A percentile compares a stretch with the other conserved stretches of the same genome.
Conservation (phyloP, 1,140 invertebrate genomes). For the Eumaeus atala region DNA sequence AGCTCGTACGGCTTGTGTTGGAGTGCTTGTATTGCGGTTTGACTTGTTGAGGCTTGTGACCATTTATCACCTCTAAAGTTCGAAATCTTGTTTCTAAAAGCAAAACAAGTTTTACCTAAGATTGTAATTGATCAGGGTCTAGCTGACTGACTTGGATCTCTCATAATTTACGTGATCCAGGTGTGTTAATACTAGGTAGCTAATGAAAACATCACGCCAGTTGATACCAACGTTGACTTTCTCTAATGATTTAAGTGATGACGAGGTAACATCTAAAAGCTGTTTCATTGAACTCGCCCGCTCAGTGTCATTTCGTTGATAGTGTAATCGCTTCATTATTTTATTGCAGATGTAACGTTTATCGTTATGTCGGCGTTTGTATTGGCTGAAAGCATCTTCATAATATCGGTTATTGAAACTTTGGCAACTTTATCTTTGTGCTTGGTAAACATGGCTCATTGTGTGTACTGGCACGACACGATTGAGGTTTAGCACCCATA, state of each 20-base stretch:
- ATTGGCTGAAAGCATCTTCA: neutral
- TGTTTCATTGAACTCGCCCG: neutral
- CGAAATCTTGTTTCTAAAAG: conserved; percentile 26
- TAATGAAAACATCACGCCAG: conserved; percentile 16
- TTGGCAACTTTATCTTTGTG: neutral
- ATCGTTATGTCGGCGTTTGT: neutral
- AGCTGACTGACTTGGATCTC: conserved; percentile 18
- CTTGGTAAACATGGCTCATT: neutral
- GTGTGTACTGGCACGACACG: neutral
- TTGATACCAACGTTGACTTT: conserved; percentile 11
- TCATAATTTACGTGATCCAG: conserved; percentile 23
- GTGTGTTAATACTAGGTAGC: conserved; percentile 15
- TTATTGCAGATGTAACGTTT: neutral
- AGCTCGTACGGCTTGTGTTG: conserved; percentile 19
- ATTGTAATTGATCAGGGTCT: conserved; percentile 21
- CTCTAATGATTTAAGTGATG: conserved; percentile 9
- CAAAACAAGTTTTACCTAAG: conserved; percentile 17
- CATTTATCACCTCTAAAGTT: conserved; percentile 20
- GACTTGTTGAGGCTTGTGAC: conserved; percentile 10
- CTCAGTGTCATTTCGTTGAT: neutral
- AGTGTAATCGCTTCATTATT: neutral
- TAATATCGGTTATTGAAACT: neutral
- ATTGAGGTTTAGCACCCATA: neutral
- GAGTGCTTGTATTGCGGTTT: conserved; percentile 16
- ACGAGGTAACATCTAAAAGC: neutral